phyloP scores from a whole-genome alignment of 2,888 invertebrate species.

The Hoplodrina ambigua region DNA sequence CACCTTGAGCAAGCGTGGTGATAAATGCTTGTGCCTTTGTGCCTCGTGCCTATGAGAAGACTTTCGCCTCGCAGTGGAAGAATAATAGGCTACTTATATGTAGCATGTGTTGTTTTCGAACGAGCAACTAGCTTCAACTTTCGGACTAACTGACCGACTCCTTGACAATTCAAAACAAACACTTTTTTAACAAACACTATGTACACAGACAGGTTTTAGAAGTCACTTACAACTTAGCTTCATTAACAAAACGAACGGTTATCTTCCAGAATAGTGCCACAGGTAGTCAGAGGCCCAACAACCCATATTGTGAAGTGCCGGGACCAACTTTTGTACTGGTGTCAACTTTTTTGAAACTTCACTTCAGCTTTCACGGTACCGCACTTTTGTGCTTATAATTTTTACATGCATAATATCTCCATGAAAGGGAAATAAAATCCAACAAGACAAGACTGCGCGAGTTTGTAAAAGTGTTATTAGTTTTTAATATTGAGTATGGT shows the following conservation, averaged over 20 bases:
- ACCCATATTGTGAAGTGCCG: constrained; percentile 51
- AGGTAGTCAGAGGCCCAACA: constrained; percentile 48
- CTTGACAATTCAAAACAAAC: too few species aligned
- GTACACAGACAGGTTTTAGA: too few species aligned
- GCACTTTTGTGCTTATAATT: constrained; percentile 33
- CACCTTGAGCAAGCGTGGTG: too few species aligned
- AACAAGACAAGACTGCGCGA: background rate
- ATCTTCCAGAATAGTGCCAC: constrained; percentile 53
- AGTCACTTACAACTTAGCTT: background rate
- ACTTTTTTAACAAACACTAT: too few species aligned
- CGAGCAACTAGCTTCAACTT: too few species aligned
- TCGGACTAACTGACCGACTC: too few species aligned
- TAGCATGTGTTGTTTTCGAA: too few species aligned
- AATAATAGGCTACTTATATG: too few species aligned
- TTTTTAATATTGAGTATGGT: background rate
- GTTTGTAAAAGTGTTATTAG: background rate
- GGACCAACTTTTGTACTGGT: constrained; percentile 57
- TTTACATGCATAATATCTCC: constrained; percentile 18
- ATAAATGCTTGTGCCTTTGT: too few species aligned
- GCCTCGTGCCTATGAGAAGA: too few species aligned
- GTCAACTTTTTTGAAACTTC: constrained; percentile 52
- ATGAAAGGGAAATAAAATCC: background rate
- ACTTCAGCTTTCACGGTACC: constrained; percentile 15
- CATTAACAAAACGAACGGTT: background rate
- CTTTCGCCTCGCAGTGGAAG: too few species aligned